Evolutionary conservation across 2,888 invertebrate species (phyloP).

Genomic region (Gymnosoma rotundatum): DNA sequence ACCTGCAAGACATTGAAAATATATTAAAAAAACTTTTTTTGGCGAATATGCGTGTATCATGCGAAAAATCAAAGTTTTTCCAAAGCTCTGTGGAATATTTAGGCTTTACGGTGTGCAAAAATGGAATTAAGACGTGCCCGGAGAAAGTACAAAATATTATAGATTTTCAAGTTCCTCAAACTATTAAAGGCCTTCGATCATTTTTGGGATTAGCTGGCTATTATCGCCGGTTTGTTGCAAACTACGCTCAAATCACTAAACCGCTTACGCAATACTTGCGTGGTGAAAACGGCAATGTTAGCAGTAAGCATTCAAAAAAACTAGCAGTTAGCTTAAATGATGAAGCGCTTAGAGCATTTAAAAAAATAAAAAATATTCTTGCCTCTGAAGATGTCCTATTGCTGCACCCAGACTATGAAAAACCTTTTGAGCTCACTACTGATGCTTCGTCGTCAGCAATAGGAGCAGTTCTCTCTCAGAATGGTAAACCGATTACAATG

Average conservation of each 20-base stretch:
- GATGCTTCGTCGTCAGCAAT: constrained; percentile 45
- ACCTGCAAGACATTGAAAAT: constrained; percentile 11
- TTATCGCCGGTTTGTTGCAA: constrained; percentile 48
- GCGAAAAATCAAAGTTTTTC: neutral
- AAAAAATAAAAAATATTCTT: constrained; percentile 39
- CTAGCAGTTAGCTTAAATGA: constrained; percentile 7
- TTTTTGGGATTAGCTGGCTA: constrained; percentile 36
- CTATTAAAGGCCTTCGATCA: constrained; percentile 24
- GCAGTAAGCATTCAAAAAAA: constrained; percentile 19
- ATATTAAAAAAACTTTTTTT: constrained; percentile 27
- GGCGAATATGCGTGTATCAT: constrained; percentile 7
- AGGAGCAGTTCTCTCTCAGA: constrained; percentile 37
- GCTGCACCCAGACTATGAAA: too few relatives aligned
- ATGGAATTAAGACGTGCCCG: constrained; percentile 12
- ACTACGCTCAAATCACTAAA: constrained; percentile 42
- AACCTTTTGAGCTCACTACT: too few relatives aligned
- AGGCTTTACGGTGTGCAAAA: constrained; percentile 1
- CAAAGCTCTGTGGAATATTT: neutral
- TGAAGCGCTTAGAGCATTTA: constrained; percentile 6
- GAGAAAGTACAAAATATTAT: constrained; percentile 16
- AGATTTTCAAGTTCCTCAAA: constrained; percentile 19
- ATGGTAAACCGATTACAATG: constrained; percentile 5
- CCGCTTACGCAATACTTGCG: constrained; percentile 49
- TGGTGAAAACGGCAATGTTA: constrained; percentile 54
- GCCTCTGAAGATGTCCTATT: constrained; percentile 51